Evolutionary conservation across 23 tunicate genomes (phyloP), one percentile per base, ranked within the genome.

Genomic region (Ciona savignyi): DNA sequence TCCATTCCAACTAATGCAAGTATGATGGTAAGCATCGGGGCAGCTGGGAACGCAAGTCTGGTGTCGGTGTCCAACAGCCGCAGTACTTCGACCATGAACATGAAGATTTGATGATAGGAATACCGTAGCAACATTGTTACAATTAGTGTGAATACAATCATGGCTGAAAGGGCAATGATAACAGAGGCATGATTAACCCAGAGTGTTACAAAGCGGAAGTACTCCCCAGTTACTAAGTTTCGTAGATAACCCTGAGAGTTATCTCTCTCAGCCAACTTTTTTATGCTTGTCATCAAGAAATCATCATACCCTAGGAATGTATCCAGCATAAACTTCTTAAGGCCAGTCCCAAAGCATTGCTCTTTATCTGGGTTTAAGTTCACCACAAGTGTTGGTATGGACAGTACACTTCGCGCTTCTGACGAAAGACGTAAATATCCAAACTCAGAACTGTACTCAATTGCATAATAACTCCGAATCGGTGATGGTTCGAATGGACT

Each of bases 1-100:
- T 94, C 99, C 77, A 93, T 87, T 1, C 99, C 99, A 28, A 94
- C 94, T 1, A 94, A 85, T 1, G 99, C 99, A 15, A 94, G 86
- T 0, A 94, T 81, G 3, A 91, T 91, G 22, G 97, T 91, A 1
- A 91, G 71, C 91, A 91, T 80, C 0, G 97, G 97, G 25, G 81
- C 91, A 28, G 91, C 81, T 31, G 91, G 97, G 76, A 91, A 85
- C 20, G 78, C 86, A 23, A 80, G 63, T 11, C 86, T 34, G 3
- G 74, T 61, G 33, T 91, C 87, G 26, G 91, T 80, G 68, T 91
- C 97, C 2, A 91, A 70, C 68, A 91, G 34, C 6, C 89, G 83
- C 3, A 91, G 71, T 25, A 91, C 68, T 60, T 91, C 97, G 27
- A 91, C 90, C 97, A 91, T 91, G 30, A 82, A 81, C 69, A 85